Percentiles rank a stretch among this genome's conserved stretches.
phyloP scores from a whole-genome alignment of 2,888 invertebrate genomes.

The Rambutsinella grinnellia region DNA sequence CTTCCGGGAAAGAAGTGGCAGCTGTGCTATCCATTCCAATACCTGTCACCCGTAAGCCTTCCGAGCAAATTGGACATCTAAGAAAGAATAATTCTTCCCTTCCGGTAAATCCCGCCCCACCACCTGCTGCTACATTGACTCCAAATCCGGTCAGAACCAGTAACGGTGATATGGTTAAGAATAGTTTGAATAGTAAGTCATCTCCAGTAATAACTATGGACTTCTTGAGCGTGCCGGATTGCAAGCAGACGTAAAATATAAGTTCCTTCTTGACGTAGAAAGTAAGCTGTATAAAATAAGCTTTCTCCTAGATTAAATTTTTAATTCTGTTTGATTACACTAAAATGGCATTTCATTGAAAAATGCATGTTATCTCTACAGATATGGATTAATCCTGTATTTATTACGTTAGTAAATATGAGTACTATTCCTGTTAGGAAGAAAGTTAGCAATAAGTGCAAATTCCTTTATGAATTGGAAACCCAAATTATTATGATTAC shows the following conservation, averaged over 20 bases:
- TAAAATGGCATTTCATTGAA: too few species aligned
- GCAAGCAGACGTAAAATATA: slow-evolving; percentile 55
- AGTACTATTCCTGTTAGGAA: too few species aligned
- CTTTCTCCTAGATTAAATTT: slow-evolving; percentile 1
- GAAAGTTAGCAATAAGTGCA: too few species aligned
- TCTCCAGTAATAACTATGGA: slow-evolving; percentile 54
- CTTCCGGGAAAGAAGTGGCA: not conserved
- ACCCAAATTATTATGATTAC: too few species aligned
- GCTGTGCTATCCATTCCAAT: not conserved
- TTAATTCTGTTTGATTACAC: too few species aligned
- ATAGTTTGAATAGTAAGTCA: slow-evolving; percentile 16
- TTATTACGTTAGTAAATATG: too few species aligned
- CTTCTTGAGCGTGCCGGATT: slow-evolving; percentile 60
- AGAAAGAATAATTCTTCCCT: not conserved
- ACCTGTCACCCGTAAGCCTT: not conserved
- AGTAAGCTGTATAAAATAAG: not conserved
- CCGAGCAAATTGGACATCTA: too few species aligned
- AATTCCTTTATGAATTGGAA: too few species aligned
- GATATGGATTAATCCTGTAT: not conserved
- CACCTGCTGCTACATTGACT: not conserved
- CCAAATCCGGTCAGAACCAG: not conserved
- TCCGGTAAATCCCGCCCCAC: not conserved
- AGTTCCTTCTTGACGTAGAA: not conserved
- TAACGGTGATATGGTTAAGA: not conserved
- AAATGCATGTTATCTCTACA: too few species aligned